phyloP scores from a whole-genome alignment of 2,888 invertebrate species.

The Strigamia transsilvanica region DNA sequence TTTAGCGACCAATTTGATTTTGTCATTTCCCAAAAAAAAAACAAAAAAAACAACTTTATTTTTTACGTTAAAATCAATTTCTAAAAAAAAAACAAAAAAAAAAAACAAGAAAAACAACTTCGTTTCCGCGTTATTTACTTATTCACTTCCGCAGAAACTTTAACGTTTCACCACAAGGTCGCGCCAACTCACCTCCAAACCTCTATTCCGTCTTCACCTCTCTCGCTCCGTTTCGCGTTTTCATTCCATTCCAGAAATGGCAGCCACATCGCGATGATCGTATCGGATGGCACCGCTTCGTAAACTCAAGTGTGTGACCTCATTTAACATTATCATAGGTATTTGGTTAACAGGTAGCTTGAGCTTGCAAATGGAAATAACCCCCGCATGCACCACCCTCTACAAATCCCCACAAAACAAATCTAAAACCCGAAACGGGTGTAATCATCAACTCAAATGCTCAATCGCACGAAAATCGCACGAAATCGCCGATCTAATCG shows the following conservation, averaged over 20 bases:
- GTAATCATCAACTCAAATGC: neutral
- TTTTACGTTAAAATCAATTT: too few species aligned
- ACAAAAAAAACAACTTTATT: too few species aligned
- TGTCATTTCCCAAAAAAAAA: too few species aligned
- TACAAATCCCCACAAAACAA: neutral
- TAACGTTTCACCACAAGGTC: neutral
- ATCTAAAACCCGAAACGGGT: neutral
- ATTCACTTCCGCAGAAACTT: neutral
- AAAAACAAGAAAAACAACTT: too few species aligned
- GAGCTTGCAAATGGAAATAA: slow-evolving; percentile 16
- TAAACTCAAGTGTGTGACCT: slow-evolving; percentile 42
- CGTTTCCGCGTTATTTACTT: neutral
- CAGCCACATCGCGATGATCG: slow-evolving; percentile 1
- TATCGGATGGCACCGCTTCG: slow-evolving; percentile 25
- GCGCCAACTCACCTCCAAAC: neutral
- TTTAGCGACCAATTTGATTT: too few species aligned
- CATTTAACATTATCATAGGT: slow-evolving; percentile 12
- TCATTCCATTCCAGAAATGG: neutral
- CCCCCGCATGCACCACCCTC: neutral
- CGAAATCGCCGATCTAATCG: neutral
- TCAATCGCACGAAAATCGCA: too few species aligned
- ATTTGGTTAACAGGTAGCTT: slow-evolving; percentile 17
- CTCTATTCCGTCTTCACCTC: neutral
- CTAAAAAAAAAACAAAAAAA: too few species aligned
- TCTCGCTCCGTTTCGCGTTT: slow-evolving; percentile 5